Percentiles rank a stretch among this genome's conserved stretches.
Conservation (phyloP, 2,113 vertebrate genomes). For the Notothenia rossii region DNA sequence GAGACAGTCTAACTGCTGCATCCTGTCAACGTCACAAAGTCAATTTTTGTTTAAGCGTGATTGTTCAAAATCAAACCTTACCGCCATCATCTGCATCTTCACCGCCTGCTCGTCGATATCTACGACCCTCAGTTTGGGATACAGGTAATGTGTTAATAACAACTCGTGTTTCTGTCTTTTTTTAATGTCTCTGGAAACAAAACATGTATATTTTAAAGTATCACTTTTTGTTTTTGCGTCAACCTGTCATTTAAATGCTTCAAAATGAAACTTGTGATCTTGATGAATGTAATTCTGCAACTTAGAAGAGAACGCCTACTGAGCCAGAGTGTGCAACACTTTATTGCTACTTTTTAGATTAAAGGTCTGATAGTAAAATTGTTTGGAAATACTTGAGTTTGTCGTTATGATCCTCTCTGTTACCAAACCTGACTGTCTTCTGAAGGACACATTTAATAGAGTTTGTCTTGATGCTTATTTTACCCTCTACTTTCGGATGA, state of each 20-base stretch:
- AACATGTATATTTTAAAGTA: not conserved
- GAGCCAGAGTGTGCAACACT: no score
- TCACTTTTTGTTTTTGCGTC: not conserved
- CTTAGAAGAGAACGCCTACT: no score
- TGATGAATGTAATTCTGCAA: not conserved
- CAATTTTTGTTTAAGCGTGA: constrained; percentile 44
- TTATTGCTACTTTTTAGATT: not conserved
- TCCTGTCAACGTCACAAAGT: constrained; percentile 44
- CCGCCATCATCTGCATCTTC: constrained; percentile 36
- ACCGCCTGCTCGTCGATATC: constrained; percentile 17
- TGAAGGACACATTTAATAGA: not conserved
- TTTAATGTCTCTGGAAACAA: not conserved
- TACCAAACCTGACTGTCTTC: not conserved
- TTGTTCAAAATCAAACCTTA: constrained; percentile 22
- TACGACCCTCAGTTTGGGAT: constrained; percentile 45
- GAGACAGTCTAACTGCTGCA: constrained; percentile 39
- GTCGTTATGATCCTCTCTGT: not conserved
- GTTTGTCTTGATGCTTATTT: not conserved
- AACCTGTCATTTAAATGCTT: not conserved
- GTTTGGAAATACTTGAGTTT: not conserved
- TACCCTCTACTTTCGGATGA: not conserved
- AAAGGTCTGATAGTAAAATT: not conserved
- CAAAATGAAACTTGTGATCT: not conserved
- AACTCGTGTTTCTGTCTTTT: constrained; percentile 16
- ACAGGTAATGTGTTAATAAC: constrained; percentile 69